Conservation (phyloP, 2,113 vertebrate genomes). For the Notothenia coriiceps region DNA sequence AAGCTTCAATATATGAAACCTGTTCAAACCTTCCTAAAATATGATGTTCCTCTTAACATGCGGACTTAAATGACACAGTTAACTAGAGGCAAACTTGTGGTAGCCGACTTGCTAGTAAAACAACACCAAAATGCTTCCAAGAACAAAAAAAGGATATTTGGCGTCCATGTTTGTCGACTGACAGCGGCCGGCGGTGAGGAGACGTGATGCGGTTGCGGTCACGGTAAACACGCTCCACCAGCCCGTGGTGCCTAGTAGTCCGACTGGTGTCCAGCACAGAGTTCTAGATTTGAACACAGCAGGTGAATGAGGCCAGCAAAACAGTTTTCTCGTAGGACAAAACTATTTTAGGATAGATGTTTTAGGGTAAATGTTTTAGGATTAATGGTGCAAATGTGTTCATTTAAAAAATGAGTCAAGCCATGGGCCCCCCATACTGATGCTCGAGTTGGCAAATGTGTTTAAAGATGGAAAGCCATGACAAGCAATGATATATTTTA, state of each 20-base stretch:
- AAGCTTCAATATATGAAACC: not conserved
- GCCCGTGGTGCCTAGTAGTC: constrained; percentile 95
- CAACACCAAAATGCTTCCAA: not conserved
- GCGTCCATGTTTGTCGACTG: constrained; percentile 96
- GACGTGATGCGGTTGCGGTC: constrained; percentile 94
- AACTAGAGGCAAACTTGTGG: not conserved
- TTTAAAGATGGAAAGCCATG: constrained; percentile 85
- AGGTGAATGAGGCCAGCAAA: constrained; percentile 55
- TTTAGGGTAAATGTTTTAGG: constrained; percentile 53
- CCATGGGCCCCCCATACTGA: constrained; percentile 75
- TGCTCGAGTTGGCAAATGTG: constrained; percentile 81
- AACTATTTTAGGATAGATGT: constrained; percentile 43
- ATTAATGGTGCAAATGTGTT: constrained; percentile 76
- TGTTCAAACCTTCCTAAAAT: not conserved
- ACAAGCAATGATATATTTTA: constrained; percentile 80
- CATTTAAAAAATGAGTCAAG: constrained; percentile 78
- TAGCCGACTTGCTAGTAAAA: not conserved
- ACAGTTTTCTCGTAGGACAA: constrained; percentile 6
- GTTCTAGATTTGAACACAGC: constrained; percentile 89
- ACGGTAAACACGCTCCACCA: constrained; percentile 97
- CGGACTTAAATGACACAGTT: not conserved
- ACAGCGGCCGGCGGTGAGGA: constrained; percentile 93
- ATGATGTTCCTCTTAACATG: not conserved
- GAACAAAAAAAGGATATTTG: constrained; percentile 95
- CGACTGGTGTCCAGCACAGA: constrained; percentile 96